Evolutionary conservation across 2,888 invertebrate species (phyloP), one percentile per base, ranked within the genome.

Genomic region (Axea sp.): DNA sequence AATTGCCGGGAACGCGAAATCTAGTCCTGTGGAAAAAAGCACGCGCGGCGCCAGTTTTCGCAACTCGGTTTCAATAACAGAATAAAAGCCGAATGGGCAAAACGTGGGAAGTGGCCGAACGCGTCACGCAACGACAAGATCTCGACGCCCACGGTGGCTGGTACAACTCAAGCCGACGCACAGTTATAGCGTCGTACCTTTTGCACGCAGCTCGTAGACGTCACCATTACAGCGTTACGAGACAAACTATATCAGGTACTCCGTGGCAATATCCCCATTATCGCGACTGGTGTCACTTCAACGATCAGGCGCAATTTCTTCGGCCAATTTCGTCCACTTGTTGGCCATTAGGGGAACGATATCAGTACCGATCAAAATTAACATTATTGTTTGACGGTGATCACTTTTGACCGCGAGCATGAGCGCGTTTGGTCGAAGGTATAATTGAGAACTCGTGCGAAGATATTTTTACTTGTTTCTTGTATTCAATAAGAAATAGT

Each of bases 101-200:
- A 51, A 69, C 60, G 69, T 69, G 69, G 69, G 69, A 69, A 62
- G 69, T 51, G 41, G 37, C 51, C 68, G 19, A 55, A 55, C 53
- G 53, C 64, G 64, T 43, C 64, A 22, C 26, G 43, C 41, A 26
- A 35, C 53, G 47, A 45, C 55, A 41, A 64, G 53, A 62, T 64
- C 43, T 31, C 6, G 43, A 62, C 71, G 71, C 71, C 62, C 62
- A 71, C 71, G 41, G 55, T 62, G 37, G 30, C 43, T 43, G 57
- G 28, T 62, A 35, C 39, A 28, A 49, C 4, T 49, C 55, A 11
- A 35, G 12, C 8, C 35, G 43, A 68, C 41, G 28, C 41, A 37
- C 51, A 7, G 31, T 60, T 53, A 57, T 59, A 43, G 55, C 37
- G 28, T 24, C 60, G 19, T 49, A 31, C 30, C 53, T 62, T 62